A percentile compares a stretch with the other conserved stretches of the same genome.
phyloP scores from a whole-genome alignment of 2,113 vertebrate genomes.

The Bombycilla garrulus region DNA sequence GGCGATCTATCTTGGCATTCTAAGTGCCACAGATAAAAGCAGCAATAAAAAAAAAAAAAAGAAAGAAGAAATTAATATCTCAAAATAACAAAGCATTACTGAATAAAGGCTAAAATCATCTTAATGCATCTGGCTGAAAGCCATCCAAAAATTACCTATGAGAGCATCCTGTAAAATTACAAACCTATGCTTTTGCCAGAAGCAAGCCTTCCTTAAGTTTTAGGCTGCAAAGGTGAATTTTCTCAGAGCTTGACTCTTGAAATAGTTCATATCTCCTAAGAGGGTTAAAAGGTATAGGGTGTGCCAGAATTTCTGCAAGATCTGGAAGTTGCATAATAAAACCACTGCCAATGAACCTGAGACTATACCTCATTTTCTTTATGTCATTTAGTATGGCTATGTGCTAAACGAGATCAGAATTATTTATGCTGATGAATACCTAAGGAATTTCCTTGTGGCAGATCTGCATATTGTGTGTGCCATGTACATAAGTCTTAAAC shows the following conservation, averaged over 20 bases:
- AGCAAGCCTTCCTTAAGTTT: neutral
- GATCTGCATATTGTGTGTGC: neutral
- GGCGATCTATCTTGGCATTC: neutral
- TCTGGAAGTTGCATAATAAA: neutral
- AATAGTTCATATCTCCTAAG: neutral
- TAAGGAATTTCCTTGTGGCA: neutral
- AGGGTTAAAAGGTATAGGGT: neutral
- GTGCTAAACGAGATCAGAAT: neutral
- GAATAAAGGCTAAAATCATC: slow-evolving; percentile 13
- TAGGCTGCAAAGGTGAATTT: neutral
- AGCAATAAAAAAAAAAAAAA: neutral
- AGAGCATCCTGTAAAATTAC: neutral
- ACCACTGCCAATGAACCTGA: neutral
- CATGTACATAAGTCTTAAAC: neutral
- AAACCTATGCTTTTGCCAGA: neutral
- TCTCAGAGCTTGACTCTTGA: neutral
- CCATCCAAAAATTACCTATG: neutral
- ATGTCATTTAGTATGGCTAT: neutral
- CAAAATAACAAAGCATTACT: slow-evolving; percentile 26
- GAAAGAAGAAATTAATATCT: neutral
- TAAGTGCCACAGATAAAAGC: slow-evolving; percentile 4
- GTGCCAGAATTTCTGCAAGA: neutral
- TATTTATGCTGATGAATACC: neutral
- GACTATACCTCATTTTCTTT: neutral
- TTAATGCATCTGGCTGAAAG: slow-evolving; percentile 1